Conservation (phyloP, 2,888 invertebrate species). For the Scaeva pyrastri region DNA sequence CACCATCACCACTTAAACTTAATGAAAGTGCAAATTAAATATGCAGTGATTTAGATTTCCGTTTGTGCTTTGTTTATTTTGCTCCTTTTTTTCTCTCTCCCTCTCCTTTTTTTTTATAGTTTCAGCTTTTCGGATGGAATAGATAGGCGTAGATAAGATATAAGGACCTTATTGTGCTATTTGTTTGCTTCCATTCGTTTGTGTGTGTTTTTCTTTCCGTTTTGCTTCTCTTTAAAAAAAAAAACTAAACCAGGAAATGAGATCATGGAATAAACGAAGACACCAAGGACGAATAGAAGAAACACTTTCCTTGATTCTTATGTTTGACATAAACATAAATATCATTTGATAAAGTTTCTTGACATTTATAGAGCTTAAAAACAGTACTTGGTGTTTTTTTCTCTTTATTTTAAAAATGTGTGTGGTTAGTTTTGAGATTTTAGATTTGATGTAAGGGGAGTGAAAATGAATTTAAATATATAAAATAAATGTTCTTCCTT, state of each 20-base stretch:
- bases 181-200: constrained; percentile 16
- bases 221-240: constrained; percentile 17
- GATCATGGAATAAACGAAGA: constrained; percentile 12
- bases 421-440: not conserved
- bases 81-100: constrained; percentile 10
- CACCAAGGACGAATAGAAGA: constrained; percentile 18
- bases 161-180: not conserved
- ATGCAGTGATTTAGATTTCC: constrained; percentile 68
- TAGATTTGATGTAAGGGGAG: not conserved
- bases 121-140: constrained; percentile 23
- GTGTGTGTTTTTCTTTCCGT: not conserved
- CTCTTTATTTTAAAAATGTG: no score
- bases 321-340: constrained; percentile 26
- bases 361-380: not conserved
- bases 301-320: constrained; percentile 39
- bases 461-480: not conserved
- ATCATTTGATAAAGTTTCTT: constrained; percentile 9
- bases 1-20: constrained; percentile 48
- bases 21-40: constrained; percentile 72
- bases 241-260: constrained; percentile 29
- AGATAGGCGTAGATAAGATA: constrained; percentile 15
- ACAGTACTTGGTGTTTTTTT: not conserved
- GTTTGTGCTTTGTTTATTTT: constrained; percentile 55
- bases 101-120: constrained; percentile 3
- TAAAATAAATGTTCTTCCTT: not conserved